Base-by-base conservation (phyloP, 2,888 invertebrate species). In the Drosophila hamatofila region DNA sequence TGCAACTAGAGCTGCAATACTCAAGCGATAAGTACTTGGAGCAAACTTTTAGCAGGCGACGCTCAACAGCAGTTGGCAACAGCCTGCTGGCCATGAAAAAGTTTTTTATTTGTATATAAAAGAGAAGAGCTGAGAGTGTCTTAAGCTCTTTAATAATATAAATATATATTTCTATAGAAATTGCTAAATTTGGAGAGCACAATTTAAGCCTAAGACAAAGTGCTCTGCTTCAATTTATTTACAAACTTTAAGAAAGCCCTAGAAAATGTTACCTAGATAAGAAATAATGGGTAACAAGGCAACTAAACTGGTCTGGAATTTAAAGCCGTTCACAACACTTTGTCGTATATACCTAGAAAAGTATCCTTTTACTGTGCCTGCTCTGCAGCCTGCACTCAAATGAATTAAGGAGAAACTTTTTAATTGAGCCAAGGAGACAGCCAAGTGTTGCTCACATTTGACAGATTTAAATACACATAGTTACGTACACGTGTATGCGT, bases 341-440 rank as follows among this genome's bases (percentile, higher is more conserved):
- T 54, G 25, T 41, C 9, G 42, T 18, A 30, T 46, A 56, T 56
- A 46, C 11, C 49, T 48, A 18, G 23, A 58, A 55, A 63, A 52
- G 70, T 72, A 51, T 63, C 52, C 59, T 69, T 55, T 70, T 37
- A 3, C 18, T 30, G 49, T 49, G 56, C 33, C 42, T 60, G 48
- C 35, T 52, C 16, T 16, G 39, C 16, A 57, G 57, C 44, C 12
- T 55, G 39, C 51, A 49, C 61, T 64, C 58, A 69, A 72, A 68
- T 65, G 67, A 51, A 61, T 61, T 71, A 55, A 56, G 35, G 25
- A 55, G 60, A 74, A 89, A 87, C 67, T 89, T 89, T 83, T 68
- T 87, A 87, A 85, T 87, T 85, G 88, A 61, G 75, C 68, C 69
- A 72, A 75, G 73, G 59, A 74, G 69, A 75, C 66, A 70, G 72